Evolutionary conservation across 2,113 vertebrate genomes (phyloP), one percentile per base, ranked within the genome.

Genomic region (Archocentrus centrarchus): DNA sequence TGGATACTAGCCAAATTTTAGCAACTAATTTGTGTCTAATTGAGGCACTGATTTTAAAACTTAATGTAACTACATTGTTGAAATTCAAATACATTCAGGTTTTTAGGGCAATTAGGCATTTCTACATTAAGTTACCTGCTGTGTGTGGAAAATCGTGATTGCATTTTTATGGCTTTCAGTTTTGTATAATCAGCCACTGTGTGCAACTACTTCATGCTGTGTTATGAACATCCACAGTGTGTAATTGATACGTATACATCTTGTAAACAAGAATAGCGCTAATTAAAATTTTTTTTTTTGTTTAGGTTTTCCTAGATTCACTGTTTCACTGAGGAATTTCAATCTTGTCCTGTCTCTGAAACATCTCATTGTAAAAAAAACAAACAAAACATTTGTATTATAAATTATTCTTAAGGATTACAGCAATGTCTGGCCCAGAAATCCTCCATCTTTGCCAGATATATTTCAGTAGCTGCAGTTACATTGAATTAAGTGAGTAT

Each of bases 261-360:
- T 84, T 66, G 68, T 82, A 83, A 85, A 89, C 82, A 87, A 79
- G 59, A 77, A 60, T 59, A 82, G 37, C 58, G 64, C 70, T 83
- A 76, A 85, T 89, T 84, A 63, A 66, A 73, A 41, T 0, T 7
- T 3, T 9, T 11, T 55, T 62, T 11, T 24, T 55, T 30, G 50
- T 57, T 86, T 6, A 39, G 47, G 6, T 63, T 63, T 35, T 47
- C 50, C 50, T 13, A 20, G 11, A 58, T 27, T 61, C 8, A 20
- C 13, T 14, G 1, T 11, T 44, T 44, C 41, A 50, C 0, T 77
- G 17, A 70, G 39, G 22, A 41, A 66, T 73, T 18, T 27, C 27
- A 20, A 0, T 58, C 68, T 47, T 3, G 59, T 35, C 61, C 75
- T 11, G 68, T 32, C 27, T 24, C 10, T 24, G 8, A 59, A 82